Conservation (phyloP, 2,797 vertebrate species). For the Scolopax rusticola region DNA sequence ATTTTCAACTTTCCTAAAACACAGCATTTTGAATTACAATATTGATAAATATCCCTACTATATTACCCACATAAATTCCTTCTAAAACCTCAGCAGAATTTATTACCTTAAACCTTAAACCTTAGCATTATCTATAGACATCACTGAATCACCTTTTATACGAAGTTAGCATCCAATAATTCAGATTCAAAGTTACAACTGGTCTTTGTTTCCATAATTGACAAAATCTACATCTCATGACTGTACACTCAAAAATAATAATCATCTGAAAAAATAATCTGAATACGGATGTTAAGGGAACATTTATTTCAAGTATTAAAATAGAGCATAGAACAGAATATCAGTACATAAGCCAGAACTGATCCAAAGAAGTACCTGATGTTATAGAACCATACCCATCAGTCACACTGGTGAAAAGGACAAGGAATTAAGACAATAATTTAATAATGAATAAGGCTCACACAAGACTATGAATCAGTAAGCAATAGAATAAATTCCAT, state of each 20-base stretch:
- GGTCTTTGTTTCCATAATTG: background rate
- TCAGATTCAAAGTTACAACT: background rate
- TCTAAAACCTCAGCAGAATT: background rate
- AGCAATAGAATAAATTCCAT: background rate
- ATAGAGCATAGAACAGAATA: background rate
- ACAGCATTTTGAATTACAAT: background rate
- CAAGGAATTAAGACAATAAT: background rate
- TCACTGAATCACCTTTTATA: accelerated
- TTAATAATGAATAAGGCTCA: background rate
- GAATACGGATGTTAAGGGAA: background rate
- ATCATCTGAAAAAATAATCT: background rate
- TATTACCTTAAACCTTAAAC: background rate
- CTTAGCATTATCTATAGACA: background rate
- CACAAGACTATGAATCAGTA: background rate
- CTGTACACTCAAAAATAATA: background rate
- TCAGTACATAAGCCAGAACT: background rate
- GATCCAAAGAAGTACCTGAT: background rate
- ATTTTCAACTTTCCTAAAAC: background rate
- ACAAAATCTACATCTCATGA: background rate
- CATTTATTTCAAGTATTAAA: background rate
- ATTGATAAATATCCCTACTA: background rate
- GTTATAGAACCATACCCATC: background rate
- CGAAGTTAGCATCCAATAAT: background rate
- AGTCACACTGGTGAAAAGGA: background rate
- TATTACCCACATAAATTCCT: background rate